These are phyloP conservation scores for Pemphigus obesinymphae DNA, from an alignment of 1,140 invertebrate species.

Conservation along the genomic window DNA sequence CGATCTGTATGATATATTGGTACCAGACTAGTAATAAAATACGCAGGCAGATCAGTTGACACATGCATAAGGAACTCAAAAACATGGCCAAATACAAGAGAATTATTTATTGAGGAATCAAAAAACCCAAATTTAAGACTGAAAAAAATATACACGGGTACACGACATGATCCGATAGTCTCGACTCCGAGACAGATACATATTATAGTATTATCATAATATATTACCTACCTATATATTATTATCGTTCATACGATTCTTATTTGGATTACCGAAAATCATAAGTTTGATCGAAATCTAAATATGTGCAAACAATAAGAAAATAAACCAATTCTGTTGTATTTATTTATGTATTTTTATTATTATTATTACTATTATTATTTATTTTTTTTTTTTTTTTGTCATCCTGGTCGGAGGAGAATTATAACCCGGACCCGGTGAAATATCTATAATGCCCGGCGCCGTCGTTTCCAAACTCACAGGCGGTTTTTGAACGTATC, in stretches of 20 bases:
- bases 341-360: neutral
- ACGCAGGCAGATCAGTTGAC: no score
- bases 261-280: neutral
- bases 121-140: no score
- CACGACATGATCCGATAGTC: neutral
- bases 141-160: neutral
- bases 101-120: no score
- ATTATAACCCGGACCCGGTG: neutral
- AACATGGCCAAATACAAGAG: no score
- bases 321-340: neutral
- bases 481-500: neutral
- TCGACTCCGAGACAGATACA: neutral
- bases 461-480: neutral
- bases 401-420: neutral
- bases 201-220: neutral
- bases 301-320: neutral
- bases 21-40: no score
- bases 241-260: neutral
- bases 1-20: no score
- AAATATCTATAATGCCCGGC: conserved; percentile 18
- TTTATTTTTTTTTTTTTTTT: no score
- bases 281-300: conserved; percentile 29
- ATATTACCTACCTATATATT: neutral
- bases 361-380: neutral
- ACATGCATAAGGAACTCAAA: no score